phyloP scores from a whole-genome alignment of 2,797 vertebrate species.

The Xenops minutus region DNA sequence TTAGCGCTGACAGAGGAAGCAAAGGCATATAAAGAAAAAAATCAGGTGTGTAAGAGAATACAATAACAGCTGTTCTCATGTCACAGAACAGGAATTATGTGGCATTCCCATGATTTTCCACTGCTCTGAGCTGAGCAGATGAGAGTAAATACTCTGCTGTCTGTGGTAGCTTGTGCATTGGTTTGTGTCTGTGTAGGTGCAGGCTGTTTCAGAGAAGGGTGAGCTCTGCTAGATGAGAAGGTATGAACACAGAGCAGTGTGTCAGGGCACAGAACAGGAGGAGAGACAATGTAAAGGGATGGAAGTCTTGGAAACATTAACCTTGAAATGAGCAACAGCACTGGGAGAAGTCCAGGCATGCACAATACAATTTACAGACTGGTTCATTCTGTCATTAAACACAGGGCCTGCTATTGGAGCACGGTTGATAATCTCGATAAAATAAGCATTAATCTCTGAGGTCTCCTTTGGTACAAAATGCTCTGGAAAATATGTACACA shows the following conservation, averaged over 20 bases:
- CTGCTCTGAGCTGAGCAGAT: background rate
- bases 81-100: background rate
- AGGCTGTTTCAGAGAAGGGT: background rate
- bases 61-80: background rate
- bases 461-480: slow-evolving; percentile 33
- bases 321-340: background rate
- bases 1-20: slow-evolving; percentile 22
- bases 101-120: background rate
- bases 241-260: background rate
- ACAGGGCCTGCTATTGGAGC: background rate
- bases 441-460: slow-evolving; percentile 32
- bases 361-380: background rate
- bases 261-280: background rate
- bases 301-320: background rate
- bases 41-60: slow-evolving; percentile 65
- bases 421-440: background rate
- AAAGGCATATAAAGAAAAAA: slow-evolving; percentile 7
- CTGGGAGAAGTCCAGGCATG: background rate
- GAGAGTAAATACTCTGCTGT: background rate
- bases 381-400: background rate
- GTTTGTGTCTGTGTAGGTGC: background rate
- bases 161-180: background rate
- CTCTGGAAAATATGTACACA: slow-evolving; percentile 21
- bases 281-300: background rate
- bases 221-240: background rate